phyloP scores from a whole-genome alignment of 92 coral and sea anemone genomes.

The Parazoanthus atlanticus region DNA sequence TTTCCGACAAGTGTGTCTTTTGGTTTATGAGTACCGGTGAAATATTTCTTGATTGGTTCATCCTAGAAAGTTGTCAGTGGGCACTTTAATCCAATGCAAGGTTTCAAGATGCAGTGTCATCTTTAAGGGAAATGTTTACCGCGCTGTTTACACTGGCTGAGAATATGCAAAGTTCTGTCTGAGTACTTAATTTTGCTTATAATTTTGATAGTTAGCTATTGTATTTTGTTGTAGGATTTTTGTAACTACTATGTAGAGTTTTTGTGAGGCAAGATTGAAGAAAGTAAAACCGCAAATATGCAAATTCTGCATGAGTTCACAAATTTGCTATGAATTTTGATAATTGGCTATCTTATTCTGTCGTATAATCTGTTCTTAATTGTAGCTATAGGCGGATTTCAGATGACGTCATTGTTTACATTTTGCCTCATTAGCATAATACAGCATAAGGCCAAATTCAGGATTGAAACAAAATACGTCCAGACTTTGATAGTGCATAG shows the following conservation, averaged over 20 bases:
- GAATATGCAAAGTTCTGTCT: conserved; percentile 9
- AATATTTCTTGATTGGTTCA: not conserved
- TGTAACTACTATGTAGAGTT: not conserved
- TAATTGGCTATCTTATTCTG: not conserved
- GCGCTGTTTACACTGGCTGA: not conserved
- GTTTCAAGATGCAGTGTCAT: conserved; percentile 11
- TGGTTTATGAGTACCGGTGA: not conserved
- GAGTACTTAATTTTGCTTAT: not conserved
- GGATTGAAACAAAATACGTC: too few relatives aligned
- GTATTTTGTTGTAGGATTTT: too few relatives aligned
- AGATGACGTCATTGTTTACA: too few relatives aligned
- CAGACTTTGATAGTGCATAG: too few relatives aligned
- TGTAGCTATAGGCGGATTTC: too few relatives aligned
- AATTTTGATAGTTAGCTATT: not conserved
- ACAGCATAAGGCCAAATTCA: too few relatives aligned
- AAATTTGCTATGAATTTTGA: not conserved
- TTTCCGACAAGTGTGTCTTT: conserved; percentile 29
- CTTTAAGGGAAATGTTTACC: not conserved
- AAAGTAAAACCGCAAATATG: not conserved
- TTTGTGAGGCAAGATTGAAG: not conserved
- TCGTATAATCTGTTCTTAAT: too few relatives aligned
- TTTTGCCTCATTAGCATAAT: too few relatives aligned
- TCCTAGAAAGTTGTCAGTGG: not conserved
- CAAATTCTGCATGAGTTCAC: not conserved
- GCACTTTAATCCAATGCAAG: not conserved